A percentile compares a stretch with the other conserved stretches of the same genome.
Evolutionary conservation across 2,888 invertebrate species (phyloP).

Genomic region (Drosophila mulleri): DNA sequence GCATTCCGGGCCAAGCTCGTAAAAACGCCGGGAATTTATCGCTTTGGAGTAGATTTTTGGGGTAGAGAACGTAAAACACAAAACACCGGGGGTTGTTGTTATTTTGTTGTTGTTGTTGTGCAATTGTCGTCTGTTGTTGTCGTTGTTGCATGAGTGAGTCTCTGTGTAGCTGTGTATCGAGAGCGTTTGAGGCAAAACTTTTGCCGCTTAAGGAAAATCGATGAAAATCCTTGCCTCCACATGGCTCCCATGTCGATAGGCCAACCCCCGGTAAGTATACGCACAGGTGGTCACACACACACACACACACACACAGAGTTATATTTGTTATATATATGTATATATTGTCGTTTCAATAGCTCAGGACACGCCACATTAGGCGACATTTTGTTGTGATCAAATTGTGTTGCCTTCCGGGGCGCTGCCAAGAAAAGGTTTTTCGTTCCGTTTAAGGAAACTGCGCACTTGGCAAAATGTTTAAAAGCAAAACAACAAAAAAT

Average conservation of each 20-base stretch:
- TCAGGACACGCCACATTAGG: slow-evolving; percentile 72
- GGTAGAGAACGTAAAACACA: slow-evolving; percentile 29
- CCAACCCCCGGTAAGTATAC: slow-evolving; percentile 30
- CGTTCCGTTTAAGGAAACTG: slow-evolving; percentile 50
- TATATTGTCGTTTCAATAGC: slow-evolving; percentile 25
- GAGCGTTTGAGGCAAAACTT: slow-evolving; percentile 48
- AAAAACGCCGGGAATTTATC: slow-evolving; percentile 78
- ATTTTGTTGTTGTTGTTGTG: slow-evolving; percentile 40
- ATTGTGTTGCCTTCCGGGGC: slow-evolving; percentile 55
- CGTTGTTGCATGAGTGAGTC: slow-evolving; percentile 68
- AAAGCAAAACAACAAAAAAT: too few species aligned
- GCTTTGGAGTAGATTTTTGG: slow-evolving; percentile 73
- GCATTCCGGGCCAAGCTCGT: slow-evolving; percentile 66
- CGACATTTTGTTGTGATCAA: slow-evolving; percentile 75
- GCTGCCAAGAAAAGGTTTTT: slow-evolving; percentile 37
- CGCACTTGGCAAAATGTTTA: slow-evolving; percentile 49
- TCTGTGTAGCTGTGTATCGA: slow-evolving; percentile 34
- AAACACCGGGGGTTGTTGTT: slow-evolving; percentile 36
- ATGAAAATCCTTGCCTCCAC: slow-evolving; percentile 36
- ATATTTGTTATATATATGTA: not conserved
- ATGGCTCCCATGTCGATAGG: slow-evolving; percentile 1
- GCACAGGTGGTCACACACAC: slow-evolving; percentile 60
- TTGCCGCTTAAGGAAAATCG: slow-evolving; percentile 73
- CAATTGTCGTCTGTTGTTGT: slow-evolving; percentile 50
- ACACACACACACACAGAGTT: not conserved